phyloP scores from a whole-genome alignment of 1,140 invertebrate genomes.

The Drosophila sturtevanti region DNA sequence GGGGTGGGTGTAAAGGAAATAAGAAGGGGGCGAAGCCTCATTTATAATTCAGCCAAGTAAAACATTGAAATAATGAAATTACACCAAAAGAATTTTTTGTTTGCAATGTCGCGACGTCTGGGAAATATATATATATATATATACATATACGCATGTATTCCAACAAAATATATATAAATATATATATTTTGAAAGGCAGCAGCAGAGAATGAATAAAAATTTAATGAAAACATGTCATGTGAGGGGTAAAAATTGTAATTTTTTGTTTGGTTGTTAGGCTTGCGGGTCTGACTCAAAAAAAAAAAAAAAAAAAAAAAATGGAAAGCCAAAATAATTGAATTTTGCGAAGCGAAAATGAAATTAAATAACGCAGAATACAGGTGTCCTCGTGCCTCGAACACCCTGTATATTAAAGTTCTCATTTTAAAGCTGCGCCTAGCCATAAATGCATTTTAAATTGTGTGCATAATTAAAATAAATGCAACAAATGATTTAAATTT shows the following conservation, averaged over 20 bases:
- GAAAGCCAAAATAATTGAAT: slow-evolving; percentile 73
- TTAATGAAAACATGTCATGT: slow-evolving; percentile 77
- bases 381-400: background rate
- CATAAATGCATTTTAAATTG: slow-evolving; percentile 73
- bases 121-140: slow-evolving; percentile 50
- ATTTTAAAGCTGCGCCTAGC: slow-evolving; percentile 36
- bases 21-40: slow-evolving; percentile 40
- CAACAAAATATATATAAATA: too few relatives aligned
- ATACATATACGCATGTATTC: background rate
- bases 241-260: slow-evolving; percentile 20
- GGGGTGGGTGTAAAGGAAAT: background rate
- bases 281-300: background rate
- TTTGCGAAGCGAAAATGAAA: slow-evolving; percentile 69
- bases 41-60: slow-evolving; percentile 79
- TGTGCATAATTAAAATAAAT: slow-evolving; percentile 77
- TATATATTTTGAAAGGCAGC: slow-evolving; percentile 18
- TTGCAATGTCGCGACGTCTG: slow-evolving; percentile 23
- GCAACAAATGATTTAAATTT: slow-evolving; percentile 81
- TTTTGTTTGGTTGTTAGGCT: slow-evolving; percentile 39
- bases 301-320: slow-evolving; percentile 13
- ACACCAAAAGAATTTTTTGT: slow-evolving; percentile 74
- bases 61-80: slow-evolving; percentile 81
- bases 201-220: slow-evolving; percentile 71
- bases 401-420: slow-evolving; percentile 3
- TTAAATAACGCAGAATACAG: slow-evolving; percentile 32